Base-by-base conservation (phyloP, 2,888 invertebrate species). In the Leptinotarsa rubiginosa region DNA sequence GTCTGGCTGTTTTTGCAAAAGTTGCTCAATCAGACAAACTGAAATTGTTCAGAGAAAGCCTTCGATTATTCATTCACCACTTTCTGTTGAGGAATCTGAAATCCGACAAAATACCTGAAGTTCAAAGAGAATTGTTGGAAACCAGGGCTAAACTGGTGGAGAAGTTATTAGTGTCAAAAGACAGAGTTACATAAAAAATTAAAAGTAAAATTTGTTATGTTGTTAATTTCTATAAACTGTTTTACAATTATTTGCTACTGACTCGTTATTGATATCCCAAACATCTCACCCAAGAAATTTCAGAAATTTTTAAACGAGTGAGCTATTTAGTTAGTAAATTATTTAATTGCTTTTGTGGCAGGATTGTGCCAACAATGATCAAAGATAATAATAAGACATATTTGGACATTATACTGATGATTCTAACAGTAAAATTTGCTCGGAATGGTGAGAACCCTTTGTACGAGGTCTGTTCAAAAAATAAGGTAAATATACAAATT, bases 41-140 rank as follows among this genome's bases (percentile, higher is more conserved):
- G 13, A 92, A 93, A 84, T 90, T 93, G 83, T 95, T 97, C 80
- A 91, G 95, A 71, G 96, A 97, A 85, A 95, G 96, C 80, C 87
- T 97, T 3, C 89, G 94, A 64, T 87, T 97, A 12, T 97, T 97
- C 85, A 92, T 97, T 84, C 94, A 93, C 84, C 96, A 97, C 87
- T 97, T 97, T 82, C 87, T 97, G 25, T 85, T 96, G 3, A 92
- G 91, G 82, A 92, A 92, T 81, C 88, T 91, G 4, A 91, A 90
- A 4, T 88, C 89, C 18, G 89, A 89, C 41, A 86, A 86, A 10
- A 79, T 89, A 59, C 80, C 86, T 49, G 88, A 89, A 1, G 88
- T 89, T 1, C 87, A 92, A 76, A 87, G 89, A 76, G 77, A 84
- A 41, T 81, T 91, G 68, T 84, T 94, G 65, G 88, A 90, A 78